Percentiles rank a stretch among this genome's conserved stretches.
Evolutionary conservation across 2,113 vertebrate species (phyloP).

Genomic region (Rhabdornis inornatus): DNA sequence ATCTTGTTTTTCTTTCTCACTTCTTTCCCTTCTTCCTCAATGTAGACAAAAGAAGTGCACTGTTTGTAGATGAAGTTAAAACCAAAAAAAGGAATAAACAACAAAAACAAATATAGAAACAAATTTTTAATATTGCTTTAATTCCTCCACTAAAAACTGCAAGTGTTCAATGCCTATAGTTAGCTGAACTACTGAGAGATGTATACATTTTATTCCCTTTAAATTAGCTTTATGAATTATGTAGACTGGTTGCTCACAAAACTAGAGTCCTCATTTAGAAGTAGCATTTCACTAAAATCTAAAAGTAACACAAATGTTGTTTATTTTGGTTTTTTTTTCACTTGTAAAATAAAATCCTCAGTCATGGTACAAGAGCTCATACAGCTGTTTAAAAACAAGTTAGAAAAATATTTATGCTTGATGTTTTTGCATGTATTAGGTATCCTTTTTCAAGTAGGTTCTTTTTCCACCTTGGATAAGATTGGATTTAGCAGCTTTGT

Average conservation of each 20-base stretch:
- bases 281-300: conserved; percentile 3
- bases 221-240: neutral
- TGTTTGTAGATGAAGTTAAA: neutral
- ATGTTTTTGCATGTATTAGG: neutral
- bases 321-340: neutral
- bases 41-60: neutral
- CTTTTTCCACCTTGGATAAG: neutral
- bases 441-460: neutral
- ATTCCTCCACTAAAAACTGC: neutral
- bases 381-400: conserved; percentile 13
- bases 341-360: conserved; percentile 34
- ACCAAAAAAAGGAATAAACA: neutral
- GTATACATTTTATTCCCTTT: neutral
- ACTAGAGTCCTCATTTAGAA: conserved; percentile 19
- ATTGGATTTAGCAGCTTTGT: neutral
- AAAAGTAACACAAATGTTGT: neutral
- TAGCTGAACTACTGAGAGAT: neutral
- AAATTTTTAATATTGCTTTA: neutral
- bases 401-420: neutral
- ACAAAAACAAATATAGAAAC: too few relatives aligned
- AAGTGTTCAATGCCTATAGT: neutral
- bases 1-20: neutral
- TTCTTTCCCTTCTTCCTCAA: neutral
- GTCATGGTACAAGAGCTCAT: neutral
- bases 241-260: neutral